Base-by-base conservation (phyloP, 2,888 invertebrate genomes). In the Ormyrus nitidulus region DNA sequence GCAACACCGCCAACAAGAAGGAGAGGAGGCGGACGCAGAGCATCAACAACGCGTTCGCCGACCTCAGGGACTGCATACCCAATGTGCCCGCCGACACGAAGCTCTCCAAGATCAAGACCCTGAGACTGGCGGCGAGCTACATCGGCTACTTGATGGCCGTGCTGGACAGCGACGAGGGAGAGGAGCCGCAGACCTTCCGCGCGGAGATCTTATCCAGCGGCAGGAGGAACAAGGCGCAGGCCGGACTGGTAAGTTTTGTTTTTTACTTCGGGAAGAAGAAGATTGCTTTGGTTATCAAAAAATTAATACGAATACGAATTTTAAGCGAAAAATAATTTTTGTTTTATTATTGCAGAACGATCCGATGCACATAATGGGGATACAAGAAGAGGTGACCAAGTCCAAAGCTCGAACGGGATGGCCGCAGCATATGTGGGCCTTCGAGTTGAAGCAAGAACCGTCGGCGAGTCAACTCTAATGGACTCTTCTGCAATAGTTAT, bases 361-460 rank as follows among this genome's bases (percentile, higher is more conserved):
- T 81, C 84, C 85, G 80, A 86, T 86, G 83, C 89, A 88, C 72
- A 46, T 77, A 46, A 74, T 82, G 76, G 80, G 80, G 0, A 53
- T 79, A n/a, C 82, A 80, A 9, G 90, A 90, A 79, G 89, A 89
- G 78, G 85, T 85, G 56, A 86, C 89, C 81, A 92, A 94, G 84
- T 91, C 94, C 79, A 97, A 97, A 90, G 97, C 97, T 0, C 93
- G 98, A 79, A 98, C 98, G 0, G 98, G 98, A 11, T 98, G 98
- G 98, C 98, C 98, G 0, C 98, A 98, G 88, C 97, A 97, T 91
- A 98, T 98, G 83, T 98, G 98, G 98, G 98, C 98, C 0, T 92
- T 97, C 59, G 96, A 96, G 88, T 91, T 96, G 84, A 94, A 96
- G 90, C 94, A 94, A 86, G 95, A 95, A 91, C 84, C 89, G 11